A percentile compares a stretch with the other conserved stretches of the same genome.
phyloP scores from a whole-genome alignment of 2,888 invertebrate genomes.

The Terebella lapidaria region DNA sequence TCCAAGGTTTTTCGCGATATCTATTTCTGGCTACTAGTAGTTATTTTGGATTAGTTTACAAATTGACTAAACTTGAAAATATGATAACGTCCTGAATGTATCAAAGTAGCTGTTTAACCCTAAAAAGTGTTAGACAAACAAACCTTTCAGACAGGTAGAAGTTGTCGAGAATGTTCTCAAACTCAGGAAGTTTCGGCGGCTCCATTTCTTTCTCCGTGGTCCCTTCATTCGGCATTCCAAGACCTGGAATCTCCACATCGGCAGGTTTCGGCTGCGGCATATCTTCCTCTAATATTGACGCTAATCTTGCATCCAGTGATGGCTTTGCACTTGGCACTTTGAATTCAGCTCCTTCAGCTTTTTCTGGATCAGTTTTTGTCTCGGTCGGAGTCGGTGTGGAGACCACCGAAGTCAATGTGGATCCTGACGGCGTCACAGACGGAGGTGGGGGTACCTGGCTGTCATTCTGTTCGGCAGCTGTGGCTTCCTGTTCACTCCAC shows the following conservation, averaged over 20 bases:
- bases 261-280: not conserved
- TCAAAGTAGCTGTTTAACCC: too few species aligned
- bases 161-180: constrained; percentile 75
- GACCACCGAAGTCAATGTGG: not conserved
- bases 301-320: not conserved
- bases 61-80: too few species aligned
- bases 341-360: not conserved
- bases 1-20: not conserved
- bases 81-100: too few species aligned
- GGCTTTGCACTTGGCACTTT: not conserved
- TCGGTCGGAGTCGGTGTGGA: not conserved
- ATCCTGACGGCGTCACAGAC: not conserved
- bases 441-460: not conserved
- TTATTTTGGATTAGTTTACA: too few species aligned
- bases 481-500: constrained; percentile 25
- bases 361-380: not conserved
- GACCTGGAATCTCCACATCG: too few species aligned
- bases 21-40: too few species aligned
- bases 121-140: constrained; percentile 18
- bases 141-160: constrained; percentile 76
- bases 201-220: constrained; percentile 7
- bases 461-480: not conserved
- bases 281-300: not conserved
- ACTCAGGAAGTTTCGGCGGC: constrained; percentile 17
- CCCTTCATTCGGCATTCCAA: not conserved